These are phyloP conservation scores for Heliconius himera DNA, from an alignment of 1,140 invertebrate genomes.

Conservation along the genomic window DNA sequence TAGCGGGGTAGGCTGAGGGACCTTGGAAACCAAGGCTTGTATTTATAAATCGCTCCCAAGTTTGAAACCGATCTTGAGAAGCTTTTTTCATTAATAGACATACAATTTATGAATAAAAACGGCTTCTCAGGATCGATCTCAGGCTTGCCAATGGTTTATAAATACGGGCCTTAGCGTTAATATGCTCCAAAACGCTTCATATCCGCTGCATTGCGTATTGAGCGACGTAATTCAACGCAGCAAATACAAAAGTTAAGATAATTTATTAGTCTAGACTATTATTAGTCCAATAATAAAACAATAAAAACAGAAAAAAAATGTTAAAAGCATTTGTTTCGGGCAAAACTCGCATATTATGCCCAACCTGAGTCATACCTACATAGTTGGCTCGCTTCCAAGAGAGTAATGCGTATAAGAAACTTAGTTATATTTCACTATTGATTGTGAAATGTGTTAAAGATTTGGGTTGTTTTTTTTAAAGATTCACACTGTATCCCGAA, in stretches of 20 bases:
- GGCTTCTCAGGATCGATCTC: no score
- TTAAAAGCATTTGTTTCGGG: not conserved
- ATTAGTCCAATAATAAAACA: not conserved
- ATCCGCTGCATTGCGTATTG: no score
- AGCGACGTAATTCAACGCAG: no score
- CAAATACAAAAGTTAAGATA: not conserved
- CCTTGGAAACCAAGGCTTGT: no score
- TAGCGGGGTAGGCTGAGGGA: no score
- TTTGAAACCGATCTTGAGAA: no score
- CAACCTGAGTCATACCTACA: slow-evolving; percentile 10
- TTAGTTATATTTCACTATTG: slow-evolving; percentile 16
- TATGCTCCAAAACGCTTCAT: no score
- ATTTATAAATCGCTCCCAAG: no score
- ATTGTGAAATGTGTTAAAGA: not conserved
- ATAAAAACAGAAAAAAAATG: not conserved
- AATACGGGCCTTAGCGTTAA: no score
- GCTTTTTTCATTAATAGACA: no score
- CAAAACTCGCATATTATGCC: not conserved
- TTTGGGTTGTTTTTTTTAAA: not conserved
- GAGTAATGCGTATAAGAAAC: slow-evolving; percentile 18
- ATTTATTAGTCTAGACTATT: not conserved
- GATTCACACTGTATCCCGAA: not conserved
- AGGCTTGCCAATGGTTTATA: no score
- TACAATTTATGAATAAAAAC: no score
- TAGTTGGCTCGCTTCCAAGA: slow-evolving; percentile 17